Evolutionary conservation across 1,140 invertebrate genomes (phyloP), one percentile per base, ranked within the genome.

Genomic region (Homalodisca vitripennis): DNA sequence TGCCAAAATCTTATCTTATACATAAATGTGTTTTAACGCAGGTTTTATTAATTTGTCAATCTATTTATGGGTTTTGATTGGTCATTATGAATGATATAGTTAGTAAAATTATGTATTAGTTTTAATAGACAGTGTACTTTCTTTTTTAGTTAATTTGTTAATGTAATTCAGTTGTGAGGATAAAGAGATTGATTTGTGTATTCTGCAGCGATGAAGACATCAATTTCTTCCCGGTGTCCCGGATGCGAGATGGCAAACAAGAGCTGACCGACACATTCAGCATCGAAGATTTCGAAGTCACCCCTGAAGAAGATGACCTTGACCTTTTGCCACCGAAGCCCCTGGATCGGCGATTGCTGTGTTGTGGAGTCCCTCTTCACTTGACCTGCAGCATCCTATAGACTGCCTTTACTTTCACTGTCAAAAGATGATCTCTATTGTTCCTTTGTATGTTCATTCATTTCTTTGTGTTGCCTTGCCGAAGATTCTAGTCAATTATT

Each of bases 201-300:
- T 74, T 75, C 78, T 79, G 53, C 67, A 86, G 84, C 72, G 84
- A 85, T 73, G 82, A 84, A 74, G 84, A 86, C 73, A 79, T 81
- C 66, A 84, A 84, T 70, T 81, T 86, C 64, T 86, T 86, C 75
- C 83, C 84, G 22, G 73, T 81, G 41, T 80, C 80, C 3, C 79
- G 82, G 57, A 73, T 75, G 0, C 74, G 74, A 51, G 84, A 78
- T 75, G 78, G 80, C 68, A 81, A 84, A 72, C 84, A 86, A 74
- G 84, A 86, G 77, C 74, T 86, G 48, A 86, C 84, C 0, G 85
- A 86, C 68, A 86, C 84, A 10, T 86, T 86, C 73, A 86, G 85
- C 66, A 84, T 86, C 57, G 84, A 86, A 74, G 84, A 86, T 73
- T 78, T 86, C 73, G 85, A 84, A 67, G 80, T 85, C 67, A 85